Percentiles rank a stretch among this genome's conserved stretches.
Evolutionary conservation across 2,888 invertebrate genomes (phyloP).

Genomic region (Heliconius erato): DNA sequence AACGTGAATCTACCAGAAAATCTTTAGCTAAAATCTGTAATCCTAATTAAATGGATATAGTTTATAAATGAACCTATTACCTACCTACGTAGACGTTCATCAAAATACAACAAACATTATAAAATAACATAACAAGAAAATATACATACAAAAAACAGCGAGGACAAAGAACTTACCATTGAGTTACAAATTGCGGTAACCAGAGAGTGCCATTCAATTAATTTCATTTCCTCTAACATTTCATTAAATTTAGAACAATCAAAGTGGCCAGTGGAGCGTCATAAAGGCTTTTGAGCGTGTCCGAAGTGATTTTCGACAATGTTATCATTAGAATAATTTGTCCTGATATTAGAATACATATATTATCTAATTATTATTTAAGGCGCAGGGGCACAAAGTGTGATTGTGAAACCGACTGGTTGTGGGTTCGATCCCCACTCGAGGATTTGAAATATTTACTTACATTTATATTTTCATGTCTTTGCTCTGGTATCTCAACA

Average conservation of each 20-base stretch:
- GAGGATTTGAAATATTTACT: no score
- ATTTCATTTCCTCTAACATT: constrained; percentile 20
- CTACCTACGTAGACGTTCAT: no score
- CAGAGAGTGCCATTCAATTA: constrained; percentile 18
- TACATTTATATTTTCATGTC: no score
- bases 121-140: not conserved
- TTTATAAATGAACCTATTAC: no score
- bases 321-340: constrained; percentile 23
- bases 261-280: constrained; percentile 10
- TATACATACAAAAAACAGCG: not conserved
- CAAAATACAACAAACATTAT: not conserved
- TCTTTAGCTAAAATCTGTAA: no score
- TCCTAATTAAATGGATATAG: no score
- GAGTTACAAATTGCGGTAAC: not conserved
- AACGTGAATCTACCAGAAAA: no score
- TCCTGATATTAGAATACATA: not conserved
- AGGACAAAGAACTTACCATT: not conserved
- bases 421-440: no score
- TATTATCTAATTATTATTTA: no score
- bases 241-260: constrained; percentile 26
- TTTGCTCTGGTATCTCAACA: no score
- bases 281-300: constrained; percentile 12
- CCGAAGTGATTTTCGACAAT: constrained; percentile 1
- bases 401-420: no score
- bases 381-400: no score